Evolutionary conservation across 2,888 invertebrate species (phyloP).

Genomic region (Gortyna flavago): DNA sequence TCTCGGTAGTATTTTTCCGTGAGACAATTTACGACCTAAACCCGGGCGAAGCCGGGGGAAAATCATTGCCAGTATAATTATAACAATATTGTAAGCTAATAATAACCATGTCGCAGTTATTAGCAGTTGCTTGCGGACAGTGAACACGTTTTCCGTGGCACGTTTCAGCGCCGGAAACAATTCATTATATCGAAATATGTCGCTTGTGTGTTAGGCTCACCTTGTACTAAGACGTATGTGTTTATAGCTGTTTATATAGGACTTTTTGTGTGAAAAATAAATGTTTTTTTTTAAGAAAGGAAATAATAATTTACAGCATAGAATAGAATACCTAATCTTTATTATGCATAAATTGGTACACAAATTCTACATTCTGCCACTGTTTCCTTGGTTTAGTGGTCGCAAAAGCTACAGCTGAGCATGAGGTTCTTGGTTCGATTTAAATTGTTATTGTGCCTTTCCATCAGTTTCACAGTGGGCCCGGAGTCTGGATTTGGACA

Average conservation of each 20-base stretch:
- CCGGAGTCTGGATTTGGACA: not conserved
- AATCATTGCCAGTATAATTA: not conserved
- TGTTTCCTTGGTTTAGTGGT: not conserved
- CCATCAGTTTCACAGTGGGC: not conserved
- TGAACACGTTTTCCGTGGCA: constrained; percentile 71
- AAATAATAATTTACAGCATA: not conserved
- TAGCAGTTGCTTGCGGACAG: constrained; percentile 51
- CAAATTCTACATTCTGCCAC: not conserved
- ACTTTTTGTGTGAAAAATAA: not conserved
- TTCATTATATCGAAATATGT: constrained; percentile 81
- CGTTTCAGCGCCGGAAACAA: constrained; percentile 82
- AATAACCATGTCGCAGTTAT: constrained; percentile 46
- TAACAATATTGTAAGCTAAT: constrained; percentile 25
- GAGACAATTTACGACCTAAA: not conserved
- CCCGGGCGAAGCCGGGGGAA: not conserved
- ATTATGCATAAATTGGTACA: no score
- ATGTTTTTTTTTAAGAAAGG: no score
- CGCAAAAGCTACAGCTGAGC: no score
- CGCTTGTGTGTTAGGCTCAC: constrained; percentile 61
- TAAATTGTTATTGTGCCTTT: no score
- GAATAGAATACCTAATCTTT: not conserved
- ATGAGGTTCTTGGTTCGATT: not conserved
- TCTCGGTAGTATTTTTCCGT: not conserved
- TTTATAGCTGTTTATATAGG: not conserved
- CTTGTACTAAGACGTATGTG: constrained; percentile 49